Evolutionary conservation across 2,113 vertebrate species (phyloP), one percentile per base, ranked within the genome.

Genomic region (Forbesichthys agassizii): DNA sequence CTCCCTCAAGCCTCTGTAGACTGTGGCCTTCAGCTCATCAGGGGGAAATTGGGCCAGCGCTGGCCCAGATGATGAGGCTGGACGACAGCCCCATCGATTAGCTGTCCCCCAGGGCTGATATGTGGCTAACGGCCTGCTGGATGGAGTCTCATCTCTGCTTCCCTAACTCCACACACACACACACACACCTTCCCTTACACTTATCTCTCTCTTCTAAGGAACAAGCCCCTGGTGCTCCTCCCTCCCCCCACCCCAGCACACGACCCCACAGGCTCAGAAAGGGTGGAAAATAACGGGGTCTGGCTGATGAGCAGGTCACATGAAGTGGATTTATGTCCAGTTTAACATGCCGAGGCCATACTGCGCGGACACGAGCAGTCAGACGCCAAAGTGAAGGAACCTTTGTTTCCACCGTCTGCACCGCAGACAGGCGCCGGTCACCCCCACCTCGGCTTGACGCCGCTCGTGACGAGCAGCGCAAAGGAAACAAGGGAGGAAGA

Each of bases 21-120:
- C 87, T 56, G 69, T 73, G 64, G 80, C 78, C 78, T 84, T 79
- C 73, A 88, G 78, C 89, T 91, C 84, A 87, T 88, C 80, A 83
- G 83, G 80, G 81, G 81, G 82, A 87, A 89, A 89, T 75, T 85
- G 87, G 88, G 87, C 80, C 84, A 71, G 86, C 72, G 66, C 81
- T 66, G 85, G 82, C 69, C 27, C 52, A 73, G 84, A 85, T 91
- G 92, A 91, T 90, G 89, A 90, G 90, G 82, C 87, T 80, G 88
- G 91, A 90, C 81, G 86, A 91, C 91, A 90, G 86, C 83, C 62
- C 74, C 82, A 93, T 93, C 86, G 92, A 93, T 92, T 92, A 90
- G 80, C 88, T 93, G 92, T 92, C 89, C 90, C 90, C 79, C 71
- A 83, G 88, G 86, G 84, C 89, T 90, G 89, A 92, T 89, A 85